A percentile compares a stretch with the other conserved stretches of the same genome.
Evolutionary conservation across 1,140 invertebrate genomes (phyloP).

Genomic region (Orussus abietinus): DNA sequence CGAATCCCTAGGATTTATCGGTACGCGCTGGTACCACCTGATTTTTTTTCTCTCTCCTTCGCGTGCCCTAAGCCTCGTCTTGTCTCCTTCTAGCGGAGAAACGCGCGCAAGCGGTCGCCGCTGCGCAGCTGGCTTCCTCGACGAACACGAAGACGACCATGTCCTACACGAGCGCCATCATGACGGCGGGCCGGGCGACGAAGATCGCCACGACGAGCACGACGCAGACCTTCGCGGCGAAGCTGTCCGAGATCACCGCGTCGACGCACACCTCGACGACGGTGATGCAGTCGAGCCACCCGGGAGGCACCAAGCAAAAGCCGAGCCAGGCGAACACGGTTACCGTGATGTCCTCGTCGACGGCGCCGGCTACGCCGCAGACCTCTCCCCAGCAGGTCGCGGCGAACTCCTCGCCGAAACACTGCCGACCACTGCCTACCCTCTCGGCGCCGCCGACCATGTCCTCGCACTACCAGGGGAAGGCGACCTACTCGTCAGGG

Average conservation of each 20-base stretch:
- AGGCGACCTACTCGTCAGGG: constrained; percentile 35
- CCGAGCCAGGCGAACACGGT: constrained; percentile 24
- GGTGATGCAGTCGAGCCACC: constrained; percentile 35
- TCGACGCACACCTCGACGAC: constrained; percentile 34
- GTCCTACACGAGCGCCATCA: constrained; percentile 62
- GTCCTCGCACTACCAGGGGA: constrained; percentile 43
- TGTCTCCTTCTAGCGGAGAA: constrained; percentile 42
- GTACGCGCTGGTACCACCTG: neutral
- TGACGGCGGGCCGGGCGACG: constrained; percentile 53
- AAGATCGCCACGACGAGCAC: constrained; percentile 50
- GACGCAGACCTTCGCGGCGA: constrained; percentile 61
- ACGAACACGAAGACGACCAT: constrained; percentile 60
- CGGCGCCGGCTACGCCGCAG: constrained; percentile 21
- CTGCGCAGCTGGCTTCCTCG: constrained; percentile 48
- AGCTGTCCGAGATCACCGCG: constrained; percentile 56
- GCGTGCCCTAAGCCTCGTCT: no score
- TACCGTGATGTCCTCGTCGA: constrained; percentile 34
- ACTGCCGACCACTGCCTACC: constrained; percentile 54
- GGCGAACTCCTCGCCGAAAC: constrained; percentile 51
- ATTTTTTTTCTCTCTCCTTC: constrained; percentile 13
- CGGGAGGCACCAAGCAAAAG: constrained; percentile 29
- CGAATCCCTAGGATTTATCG: no score
- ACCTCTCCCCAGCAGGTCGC: constrained; percentile 33
- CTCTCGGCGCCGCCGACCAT: constrained; percentile 50
- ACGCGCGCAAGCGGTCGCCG: constrained; percentile 38